Evolutionary conservation across 1,140 invertebrate genomes (phyloP), one percentile per base, ranked within the genome.

Genomic region (Anastrepha ludens): DNA sequence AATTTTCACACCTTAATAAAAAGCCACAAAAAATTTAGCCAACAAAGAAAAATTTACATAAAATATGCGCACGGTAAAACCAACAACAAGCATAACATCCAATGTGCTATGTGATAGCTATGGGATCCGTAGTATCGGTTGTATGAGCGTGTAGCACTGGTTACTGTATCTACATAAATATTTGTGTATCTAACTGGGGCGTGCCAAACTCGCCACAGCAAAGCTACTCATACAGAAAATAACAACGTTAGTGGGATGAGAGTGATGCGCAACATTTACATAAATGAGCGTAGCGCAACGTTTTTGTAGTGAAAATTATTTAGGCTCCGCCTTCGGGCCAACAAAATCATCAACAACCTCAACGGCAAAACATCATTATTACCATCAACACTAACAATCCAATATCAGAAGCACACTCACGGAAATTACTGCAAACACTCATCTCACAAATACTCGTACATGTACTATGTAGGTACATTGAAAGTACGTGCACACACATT

Each of bases 131-230:
- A 8, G 7, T 41, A 13, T 50, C 41, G 8, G 44, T 44, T 8
- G 67, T 13, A 13, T 70, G 67, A 70, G 47, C n/a, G 44, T 78
- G 47, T 47, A 11, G 47, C 20, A 9, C 41, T 55, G 17, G 47
- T 55, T 65, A 89, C 3, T 88, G 62, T 89, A 89, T 91, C 39
- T 67, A 87, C 87, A 88, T 88, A 90, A 92, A 92, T 92, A 92
- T 92, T 92, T 92, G 89, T 92, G 90, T 92, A 92, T 92, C 91
- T 92, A 92, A 92, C 91, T 92, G 91, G 91, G 91, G 91, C 91
- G 91, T 92, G 91, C 90, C 91, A 90, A 89, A 74, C 81, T 44
- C 47, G 88, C 88, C 89, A 88, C 88, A 90, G 86, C 87, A 89
- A 74, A 74, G 44, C 47, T 55, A 58, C 47, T 8, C 44, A 29